Evolutionary conservation across 2,113 vertebrate species (phyloP), one percentile per base, ranked within the genome.

Genomic region (Neotoma lepida): DNA sequence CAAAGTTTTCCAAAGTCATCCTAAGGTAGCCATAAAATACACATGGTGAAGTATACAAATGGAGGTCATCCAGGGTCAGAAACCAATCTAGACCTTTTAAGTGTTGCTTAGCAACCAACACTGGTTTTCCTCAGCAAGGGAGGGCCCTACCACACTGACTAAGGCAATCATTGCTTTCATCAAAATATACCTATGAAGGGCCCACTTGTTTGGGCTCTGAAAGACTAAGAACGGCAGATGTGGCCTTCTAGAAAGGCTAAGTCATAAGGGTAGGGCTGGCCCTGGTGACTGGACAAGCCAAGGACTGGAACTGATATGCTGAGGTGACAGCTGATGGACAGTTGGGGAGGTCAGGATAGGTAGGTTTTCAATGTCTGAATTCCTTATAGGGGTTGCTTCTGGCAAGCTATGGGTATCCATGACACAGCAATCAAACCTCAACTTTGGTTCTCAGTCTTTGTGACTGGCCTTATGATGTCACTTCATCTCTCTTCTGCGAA

Each of bases 101-200:
- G 54, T 35, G 86, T 78, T 91, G 94, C 95, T 94, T 95, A 97
- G 96, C 93, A 96, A 93, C 93, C 51, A 86, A 86, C 0, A 0
- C 61, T 93, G 84, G 96, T 93, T 96, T 95, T 89, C 89, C 71
- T 95, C 71, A 9, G 1, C 66, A 70, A 97, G 90, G 94, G 86
- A 90, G 85, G 85, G 92, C 88, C 90, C 51, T 30, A 89, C 96
- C 96, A 68, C 95, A 96, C 58, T 91, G 94, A 93, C 86, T 77
- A 91, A 93, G 74, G 91, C 86, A 78, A 94, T 95, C 91, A 95
- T 58, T 89, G 87, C 94, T 88, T 64, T 93, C 96, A 91, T 96
- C 93, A 90, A 81, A 95, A 94, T 94, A 74, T 81, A 94, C 76
- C 91, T 95, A 90, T 88, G 86, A 97, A 94, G 87, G 80, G 44